These are phyloP conservation scores for Epirrhoe tristata DNA, from an alignment of 2,888 invertebrate genomes.

Conservation along the genomic window DNA sequence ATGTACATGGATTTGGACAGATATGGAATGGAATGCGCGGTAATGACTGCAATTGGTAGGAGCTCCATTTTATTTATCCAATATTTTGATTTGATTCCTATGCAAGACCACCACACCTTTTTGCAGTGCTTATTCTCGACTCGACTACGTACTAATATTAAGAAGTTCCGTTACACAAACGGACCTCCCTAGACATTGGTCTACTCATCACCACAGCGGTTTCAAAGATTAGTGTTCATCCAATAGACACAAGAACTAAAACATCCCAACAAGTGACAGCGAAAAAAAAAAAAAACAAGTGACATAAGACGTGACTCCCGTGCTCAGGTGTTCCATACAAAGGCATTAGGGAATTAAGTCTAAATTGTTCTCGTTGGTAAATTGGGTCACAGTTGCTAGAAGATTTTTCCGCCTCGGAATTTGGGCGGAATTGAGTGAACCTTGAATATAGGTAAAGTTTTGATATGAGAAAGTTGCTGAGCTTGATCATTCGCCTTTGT, in stretches of 20 bases:
- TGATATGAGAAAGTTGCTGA: neutral
- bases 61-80: too few species aligned
- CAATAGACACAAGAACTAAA: neutral
- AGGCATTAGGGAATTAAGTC: constrained; percentile 29
- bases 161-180: too few species aligned
- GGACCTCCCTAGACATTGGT: too few species aligned
- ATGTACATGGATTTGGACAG: too few species aligned
- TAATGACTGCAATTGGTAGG: too few species aligned
- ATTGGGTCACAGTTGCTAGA: constrained; percentile 13
- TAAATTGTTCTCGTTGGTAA: constrained; percentile 24
- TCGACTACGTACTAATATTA: too few species aligned
- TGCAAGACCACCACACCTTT: too few species aligned
- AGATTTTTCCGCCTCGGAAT: constrained; percentile 10
- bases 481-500: neutral
- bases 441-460: constrained; percentile 1
- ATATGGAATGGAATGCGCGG: too few species aligned
- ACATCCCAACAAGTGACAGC: neutral
- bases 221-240: neutral
- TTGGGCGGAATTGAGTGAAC: neutral
- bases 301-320: neutral
- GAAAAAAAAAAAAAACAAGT: neutral
- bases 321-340: constrained; percentile 29
- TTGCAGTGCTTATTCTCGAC: too few species aligned
- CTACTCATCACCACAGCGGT: too few species aligned
- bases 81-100: too few species aligned